phyloP scores from a whole-genome alignment of 1,140 invertebrate species.

The fruit fly (Drosophila melanogaster) region DNA sequence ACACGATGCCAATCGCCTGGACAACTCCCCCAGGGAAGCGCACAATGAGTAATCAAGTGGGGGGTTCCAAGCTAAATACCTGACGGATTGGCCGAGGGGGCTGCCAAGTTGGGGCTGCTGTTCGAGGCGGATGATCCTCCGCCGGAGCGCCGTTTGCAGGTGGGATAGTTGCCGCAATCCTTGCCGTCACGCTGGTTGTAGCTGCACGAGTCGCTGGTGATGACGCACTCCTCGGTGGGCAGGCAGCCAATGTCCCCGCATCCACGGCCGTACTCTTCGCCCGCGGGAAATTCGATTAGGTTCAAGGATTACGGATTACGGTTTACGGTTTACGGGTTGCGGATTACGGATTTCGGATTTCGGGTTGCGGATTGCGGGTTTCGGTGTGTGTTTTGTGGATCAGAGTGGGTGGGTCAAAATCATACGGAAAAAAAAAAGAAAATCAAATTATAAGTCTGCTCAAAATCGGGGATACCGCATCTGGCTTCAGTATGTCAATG shows the following conservation, averaged over 20 bases:
- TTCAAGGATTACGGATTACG: background rate
- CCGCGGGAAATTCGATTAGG: constrained; percentile 7
- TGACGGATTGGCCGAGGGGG: constrained; percentile 81
- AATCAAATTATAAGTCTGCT: constrained; percentile 33
- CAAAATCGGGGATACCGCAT: constrained; percentile 6
- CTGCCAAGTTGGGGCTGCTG: constrained; percentile 50
- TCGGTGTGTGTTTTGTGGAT: constrained; percentile 4
- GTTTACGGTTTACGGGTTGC: background rate
- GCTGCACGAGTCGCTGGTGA: constrained; percentile 89
- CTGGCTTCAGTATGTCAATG: constrained; percentile 37
- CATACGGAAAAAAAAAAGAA: constrained; percentile 25
- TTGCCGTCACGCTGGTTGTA: constrained; percentile 85
- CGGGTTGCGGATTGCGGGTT: background rate
- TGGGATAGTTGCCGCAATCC: constrained; percentile 88
- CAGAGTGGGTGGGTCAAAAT: constrained; percentile 15
- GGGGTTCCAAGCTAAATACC: constrained; percentile 76
- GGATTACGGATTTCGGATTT: background rate
- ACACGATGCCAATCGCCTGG: constrained; percentile 23
- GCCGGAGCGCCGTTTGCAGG: constrained; percentile 87
- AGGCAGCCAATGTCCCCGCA: constrained; percentile 91
- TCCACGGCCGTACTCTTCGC: constrained; percentile 89
- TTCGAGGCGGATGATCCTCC: constrained; percentile 43
- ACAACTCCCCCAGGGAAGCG: constrained; percentile 39
- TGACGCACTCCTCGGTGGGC: constrained; percentile 89
- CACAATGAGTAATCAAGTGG: constrained; percentile 39